Evolutionary conservation across 1,140 invertebrate genomes (phyloP).

Genomic region (Prorops nasuta): DNA sequence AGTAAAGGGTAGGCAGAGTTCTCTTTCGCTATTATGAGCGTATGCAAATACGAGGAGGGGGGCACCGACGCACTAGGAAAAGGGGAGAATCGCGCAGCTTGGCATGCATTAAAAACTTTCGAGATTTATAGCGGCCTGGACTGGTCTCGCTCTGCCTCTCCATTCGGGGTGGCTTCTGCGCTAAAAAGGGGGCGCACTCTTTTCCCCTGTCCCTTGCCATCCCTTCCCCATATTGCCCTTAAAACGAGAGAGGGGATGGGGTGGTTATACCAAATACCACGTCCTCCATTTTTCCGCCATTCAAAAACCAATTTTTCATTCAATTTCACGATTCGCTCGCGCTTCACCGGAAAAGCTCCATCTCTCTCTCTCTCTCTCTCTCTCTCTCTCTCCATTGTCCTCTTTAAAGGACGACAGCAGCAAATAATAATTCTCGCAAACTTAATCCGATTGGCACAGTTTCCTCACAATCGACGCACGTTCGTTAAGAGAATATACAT

Average conservation of each 20-base stretch:
- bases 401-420: background rate
- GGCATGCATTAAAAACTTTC: conserved; percentile 52
- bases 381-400: background rate
- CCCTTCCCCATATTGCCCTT: too few relatives aligned
- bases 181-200: conserved; percentile 29
- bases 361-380: background rate
- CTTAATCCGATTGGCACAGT: too few relatives aligned
- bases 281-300: too few relatives aligned
- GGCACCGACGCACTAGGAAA: conserved; percentile 14
- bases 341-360: too few relatives aligned
- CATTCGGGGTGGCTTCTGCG: conserved; percentile 31
- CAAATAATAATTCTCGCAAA: too few relatives aligned
- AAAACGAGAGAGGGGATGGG: too few relatives aligned
- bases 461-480: too few relatives aligned
- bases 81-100: conserved; percentile 31
- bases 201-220: too few relatives aligned
- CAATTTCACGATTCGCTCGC: too few relatives aligned
- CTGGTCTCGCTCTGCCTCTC: conserved; percentile 24
- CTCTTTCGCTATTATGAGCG: conserved; percentile 47
- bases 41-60: conserved; percentile 48
- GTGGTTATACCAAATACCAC: too few relatives aligned
- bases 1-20: conserved; percentile 52
- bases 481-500: too few relatives aligned
- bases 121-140: conserved; percentile 53
- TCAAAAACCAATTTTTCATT: too few relatives aligned